Evolutionary conservation across 2,113 vertebrate species (phyloP).

Genomic region (Propithecus coquereli): DNA sequence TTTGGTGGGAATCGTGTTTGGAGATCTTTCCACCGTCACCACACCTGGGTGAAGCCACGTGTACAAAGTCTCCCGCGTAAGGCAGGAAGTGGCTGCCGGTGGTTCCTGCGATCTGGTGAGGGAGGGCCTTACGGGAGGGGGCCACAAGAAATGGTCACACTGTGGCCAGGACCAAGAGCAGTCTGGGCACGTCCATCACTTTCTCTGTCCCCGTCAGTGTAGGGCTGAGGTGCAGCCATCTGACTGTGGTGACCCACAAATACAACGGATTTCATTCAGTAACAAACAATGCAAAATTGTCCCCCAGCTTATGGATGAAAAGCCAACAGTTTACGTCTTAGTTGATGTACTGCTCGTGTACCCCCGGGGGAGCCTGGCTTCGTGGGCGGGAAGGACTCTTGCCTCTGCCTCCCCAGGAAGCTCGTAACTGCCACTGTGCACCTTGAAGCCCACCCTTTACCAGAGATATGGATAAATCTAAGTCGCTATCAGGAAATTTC

Average conservation of each 20-base stretch:
- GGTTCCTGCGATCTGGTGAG: not conserved
- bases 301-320: not conserved
- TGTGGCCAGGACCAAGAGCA: not conserved
- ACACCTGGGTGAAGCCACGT: not conserved
- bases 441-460: not conserved
- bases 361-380: rapidly evolving
- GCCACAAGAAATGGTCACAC: too few species aligned
- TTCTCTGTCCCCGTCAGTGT: not conserved
- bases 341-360: not conserved
- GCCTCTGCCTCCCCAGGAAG: not conserved
- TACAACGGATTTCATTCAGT: not conserved
- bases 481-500: not conserved
- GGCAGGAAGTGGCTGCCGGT: rapidly evolving
- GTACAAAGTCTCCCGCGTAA: rapidly evolving
- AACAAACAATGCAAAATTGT: not conserved
- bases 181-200: not conserved
- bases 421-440: rapidly evolving
- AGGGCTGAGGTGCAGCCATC: too few species aligned
- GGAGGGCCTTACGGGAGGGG: not conserved
- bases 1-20: not conserved
- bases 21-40: not conserved
- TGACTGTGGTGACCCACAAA: not conserved
- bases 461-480: not conserved
- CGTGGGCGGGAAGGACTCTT: not conserved
- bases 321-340: rapidly evolving